A percentile compares a stretch with the other conserved stretches of the same genome.
Evolutionary conservation across 2,797 vertebrate species (phyloP).

Genomic region (Delichon dasypus): DNA sequence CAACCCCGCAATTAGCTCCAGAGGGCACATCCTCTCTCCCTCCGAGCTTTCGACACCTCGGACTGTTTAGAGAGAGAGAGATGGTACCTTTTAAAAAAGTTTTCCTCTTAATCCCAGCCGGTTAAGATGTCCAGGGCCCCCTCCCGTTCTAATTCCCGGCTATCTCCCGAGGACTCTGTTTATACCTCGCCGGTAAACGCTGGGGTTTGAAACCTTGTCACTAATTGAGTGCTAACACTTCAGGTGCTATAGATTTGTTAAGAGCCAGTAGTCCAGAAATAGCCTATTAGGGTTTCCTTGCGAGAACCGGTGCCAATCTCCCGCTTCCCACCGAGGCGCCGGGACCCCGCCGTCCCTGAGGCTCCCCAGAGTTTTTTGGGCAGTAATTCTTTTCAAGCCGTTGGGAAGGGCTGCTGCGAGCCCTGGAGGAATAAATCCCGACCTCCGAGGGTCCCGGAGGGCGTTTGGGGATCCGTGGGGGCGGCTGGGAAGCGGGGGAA

Average conservation of each 20-base stretch:
- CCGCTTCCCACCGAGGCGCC: not conserved
- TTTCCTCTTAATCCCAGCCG: slow-evolving; percentile 47
- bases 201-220: slow-evolving; percentile 62
- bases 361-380: not conserved
- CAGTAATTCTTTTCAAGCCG: not conserved
- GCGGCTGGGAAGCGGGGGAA: not conserved
- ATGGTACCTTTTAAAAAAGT: slow-evolving; percentile 53
- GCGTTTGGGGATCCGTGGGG: not conserved
- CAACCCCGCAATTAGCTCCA: not conserved
- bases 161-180: slow-evolving; percentile 67
- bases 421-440: not conserved
- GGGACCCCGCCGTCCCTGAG: not conserved
- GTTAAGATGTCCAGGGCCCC: slow-evolving; percentile 24
- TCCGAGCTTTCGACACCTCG: slow-evolving; percentile 59
- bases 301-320: slow-evolving; percentile 37
- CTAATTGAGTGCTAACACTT: slow-evolving; percentile 75
- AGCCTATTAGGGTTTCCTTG: slow-evolving; percentile 70
- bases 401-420: not conserved
- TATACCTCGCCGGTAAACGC: slow-evolving; percentile 63
- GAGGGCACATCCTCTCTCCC: slow-evolving; percentile 17
- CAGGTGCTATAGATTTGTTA: slow-evolving; percentile 73
- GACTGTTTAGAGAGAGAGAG: slow-evolving; percentile 34
- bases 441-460: not conserved
- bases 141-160: slow-evolving; percentile 44
- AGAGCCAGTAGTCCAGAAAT: slow-evolving; percentile 72